Evolutionary conservation across 2,797 vertebrate species (phyloP).

Genomic region (Aulostomus chinensis): DNA sequence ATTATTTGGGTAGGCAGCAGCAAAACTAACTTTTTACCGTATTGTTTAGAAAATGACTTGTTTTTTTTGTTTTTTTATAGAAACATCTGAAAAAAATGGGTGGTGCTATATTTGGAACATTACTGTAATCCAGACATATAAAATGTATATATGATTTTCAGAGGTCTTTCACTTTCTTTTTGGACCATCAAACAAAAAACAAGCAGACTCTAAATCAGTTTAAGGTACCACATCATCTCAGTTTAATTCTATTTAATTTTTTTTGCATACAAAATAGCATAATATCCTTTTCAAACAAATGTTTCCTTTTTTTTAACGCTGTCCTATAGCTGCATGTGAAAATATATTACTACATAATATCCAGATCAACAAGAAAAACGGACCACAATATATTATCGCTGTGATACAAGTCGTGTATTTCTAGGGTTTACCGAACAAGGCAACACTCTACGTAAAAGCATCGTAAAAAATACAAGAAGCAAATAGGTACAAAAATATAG

Average conservation of each 20-base stretch:
- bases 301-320: constrained; percentile 52
- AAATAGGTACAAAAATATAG: constrained; percentile 79
- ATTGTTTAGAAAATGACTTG: too few species aligned
- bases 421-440: constrained; percentile 52
- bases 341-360: constrained; percentile 87
- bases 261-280: constrained; percentile 78
- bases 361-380: constrained; percentile 70
- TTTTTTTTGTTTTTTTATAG: too few species aligned
- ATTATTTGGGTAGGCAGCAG: too few species aligned
- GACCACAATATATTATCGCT: constrained; percentile 83
- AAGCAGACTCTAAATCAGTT: not conserved
- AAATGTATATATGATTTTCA: too few species aligned
- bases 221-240: constrained; percentile 70
- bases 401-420: constrained; percentile 71
- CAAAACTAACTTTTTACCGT: too few species aligned
- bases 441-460: constrained; percentile 61
- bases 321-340: constrained; percentile 81
- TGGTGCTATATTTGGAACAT: too few species aligned
- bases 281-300: constrained; percentile 69
- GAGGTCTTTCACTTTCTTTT: not conserved
- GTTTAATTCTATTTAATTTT: constrained; percentile 75
- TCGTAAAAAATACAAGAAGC: constrained; percentile 70
- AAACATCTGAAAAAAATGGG: too few species aligned
- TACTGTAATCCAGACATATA: too few species aligned
- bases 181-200: not conserved